Evolutionary conservation across 2,113 vertebrate species (phyloP).

Genomic region (Buteo buteo): DNA sequence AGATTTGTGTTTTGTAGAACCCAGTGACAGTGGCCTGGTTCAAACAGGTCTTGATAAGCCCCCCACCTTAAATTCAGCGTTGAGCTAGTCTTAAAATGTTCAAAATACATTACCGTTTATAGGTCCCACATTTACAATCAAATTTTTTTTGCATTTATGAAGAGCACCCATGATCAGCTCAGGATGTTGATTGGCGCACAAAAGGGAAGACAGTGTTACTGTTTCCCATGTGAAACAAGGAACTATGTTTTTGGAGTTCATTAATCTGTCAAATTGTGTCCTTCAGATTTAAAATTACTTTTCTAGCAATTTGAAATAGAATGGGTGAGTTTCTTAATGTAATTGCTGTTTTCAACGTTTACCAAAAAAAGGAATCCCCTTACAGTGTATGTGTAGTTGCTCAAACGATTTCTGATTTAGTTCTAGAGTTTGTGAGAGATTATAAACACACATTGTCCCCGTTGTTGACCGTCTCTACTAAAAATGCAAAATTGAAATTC

Average conservation of each 20-base stretch:
- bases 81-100: neutral
- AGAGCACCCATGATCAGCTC: neutral
- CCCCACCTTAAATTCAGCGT: neutral
- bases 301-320: neutral
- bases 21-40: neutral
- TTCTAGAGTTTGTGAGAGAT: neutral
- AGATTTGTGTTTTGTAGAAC: neutral
- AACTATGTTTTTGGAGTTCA: neutral
- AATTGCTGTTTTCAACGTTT: neutral
- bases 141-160: neutral
- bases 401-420: neutral
- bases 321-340: neutral
- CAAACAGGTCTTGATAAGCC: neutral
- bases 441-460: neutral
- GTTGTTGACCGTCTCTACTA: neutral
- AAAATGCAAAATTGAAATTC: neutral
- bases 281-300: neutral
- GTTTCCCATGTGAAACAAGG: neutral
- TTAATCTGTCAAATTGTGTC: neutral
- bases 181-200: neutral
- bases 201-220: neutral
- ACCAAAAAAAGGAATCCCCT: neutral
- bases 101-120: neutral
- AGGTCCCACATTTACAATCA: neutral
- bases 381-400: neutral